Percentiles rank a stretch among this genome's conserved stretches.
These are phyloP conservation scores for Meloidogyne exigua DNA, from an alignment of 1,140 invertebrate genomes.

Conservation along the genomic window DNA sequence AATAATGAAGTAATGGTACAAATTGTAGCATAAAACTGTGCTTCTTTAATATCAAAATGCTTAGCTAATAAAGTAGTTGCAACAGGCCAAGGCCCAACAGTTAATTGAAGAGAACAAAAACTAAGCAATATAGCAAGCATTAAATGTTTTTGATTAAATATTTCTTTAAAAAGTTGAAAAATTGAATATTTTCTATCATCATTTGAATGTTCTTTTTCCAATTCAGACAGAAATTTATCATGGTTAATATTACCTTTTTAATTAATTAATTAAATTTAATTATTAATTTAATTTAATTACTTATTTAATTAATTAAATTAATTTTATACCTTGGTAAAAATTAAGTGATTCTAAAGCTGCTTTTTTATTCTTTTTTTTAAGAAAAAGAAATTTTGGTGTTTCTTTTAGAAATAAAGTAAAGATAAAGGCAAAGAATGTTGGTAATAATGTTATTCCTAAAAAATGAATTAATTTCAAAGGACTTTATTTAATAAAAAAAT, in stretches of 20 bases:
- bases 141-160: slow-evolving; percentile 34
- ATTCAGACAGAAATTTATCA: slow-evolving; percentile 35
- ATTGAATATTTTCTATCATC: slow-evolving; percentile 11
- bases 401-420: slow-evolving; percentile 44
- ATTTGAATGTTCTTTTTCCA: slow-evolving; percentile 39
- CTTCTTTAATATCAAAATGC: slow-evolving; percentile 9
- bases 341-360: slow-evolving; percentile 34
- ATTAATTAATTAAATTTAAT: neutral
- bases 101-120: slow-evolving; percentile 33
- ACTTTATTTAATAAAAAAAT: too few relatives aligned
- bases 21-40: slow-evolving; percentile 29
- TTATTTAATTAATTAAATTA: neutral
- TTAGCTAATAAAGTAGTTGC: slow-evolving; percentile 17
- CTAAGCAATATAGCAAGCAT: slow-evolving; percentile 44
- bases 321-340: slow-evolving; percentile 40
- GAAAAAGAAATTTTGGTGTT: slow-evolving; percentile 49
- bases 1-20: slow-evolving; percentile 41
- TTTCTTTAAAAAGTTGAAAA: slow-evolving; percentile 21
- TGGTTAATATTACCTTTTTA: slow-evolving; percentile 26
- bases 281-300: neutral
- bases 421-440: slow-evolving; percentile 35
- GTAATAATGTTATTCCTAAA: slow-evolving; percentile 36
- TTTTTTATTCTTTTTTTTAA: slow-evolving; percentile 41
- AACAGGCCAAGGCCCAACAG: slow-evolving; percentile 15
- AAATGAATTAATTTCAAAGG: neutral